phyloP scores from a whole-genome alignment of 2,797 vertebrate species.

The Coregonus sp. region DNA sequence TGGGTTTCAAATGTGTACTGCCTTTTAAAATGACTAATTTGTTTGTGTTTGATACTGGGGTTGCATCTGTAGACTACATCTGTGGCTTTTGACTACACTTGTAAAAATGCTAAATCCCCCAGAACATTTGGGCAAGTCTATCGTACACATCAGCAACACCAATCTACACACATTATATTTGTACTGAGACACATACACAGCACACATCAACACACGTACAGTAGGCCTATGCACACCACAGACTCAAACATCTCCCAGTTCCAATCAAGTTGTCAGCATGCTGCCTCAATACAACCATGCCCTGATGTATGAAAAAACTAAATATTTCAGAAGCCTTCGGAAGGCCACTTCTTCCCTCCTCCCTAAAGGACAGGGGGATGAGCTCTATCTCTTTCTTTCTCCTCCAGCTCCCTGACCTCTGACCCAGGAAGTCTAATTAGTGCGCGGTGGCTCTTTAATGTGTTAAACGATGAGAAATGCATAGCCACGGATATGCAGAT shows the following conservation, averaged over 20 bases:
- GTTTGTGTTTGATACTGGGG: no score
- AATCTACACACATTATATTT: no score
- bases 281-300: constrained; percentile 19
- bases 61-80: no score
- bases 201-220: not conserved
- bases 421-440: constrained; percentile 69
- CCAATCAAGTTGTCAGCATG: not conserved
- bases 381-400: constrained; percentile 24
- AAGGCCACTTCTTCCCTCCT: constrained; percentile 58
- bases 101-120: no score
- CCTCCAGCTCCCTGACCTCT: constrained; percentile 58
- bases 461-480: constrained; percentile 59
- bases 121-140: no score
- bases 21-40: not conserved
- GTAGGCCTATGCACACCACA: not conserved
- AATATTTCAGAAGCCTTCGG: constrained; percentile 10
- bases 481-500: constrained; percentile 70
- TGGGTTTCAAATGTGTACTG: not conserved
- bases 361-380: constrained; percentile 50
- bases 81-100: no score
- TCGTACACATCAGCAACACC: no score
- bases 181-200: not conserved
- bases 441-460: constrained; percentile 55
- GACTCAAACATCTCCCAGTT: not conserved
- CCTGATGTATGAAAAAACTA: constrained; percentile 13